Evolutionary conservation across 2,888 invertebrate species (phyloP).

Genomic region (Mimumesa dahlbomi): DNA sequence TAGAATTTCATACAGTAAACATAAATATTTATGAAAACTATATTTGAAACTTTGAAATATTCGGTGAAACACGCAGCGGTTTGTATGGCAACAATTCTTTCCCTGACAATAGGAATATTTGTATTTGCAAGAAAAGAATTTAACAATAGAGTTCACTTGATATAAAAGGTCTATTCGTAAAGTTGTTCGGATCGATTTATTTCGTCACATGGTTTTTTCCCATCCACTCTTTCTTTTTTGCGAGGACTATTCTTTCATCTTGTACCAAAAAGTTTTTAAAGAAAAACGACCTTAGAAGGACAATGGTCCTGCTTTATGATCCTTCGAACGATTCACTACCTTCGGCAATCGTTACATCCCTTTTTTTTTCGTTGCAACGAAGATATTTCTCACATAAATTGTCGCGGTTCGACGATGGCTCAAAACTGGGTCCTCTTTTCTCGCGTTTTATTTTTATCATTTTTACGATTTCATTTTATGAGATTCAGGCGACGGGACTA

Average conservation of each 20-base stretch:
- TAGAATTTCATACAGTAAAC: no score
- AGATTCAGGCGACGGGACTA: neutral
- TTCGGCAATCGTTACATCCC: neutral
- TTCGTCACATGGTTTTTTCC: neutral
- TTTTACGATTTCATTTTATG: neutral
- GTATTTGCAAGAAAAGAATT: neutral
- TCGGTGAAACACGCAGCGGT: no score
- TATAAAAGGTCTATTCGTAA: neutral
- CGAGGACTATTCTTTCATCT: neutral
- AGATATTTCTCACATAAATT: neutral
- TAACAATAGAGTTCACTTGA: neutral
- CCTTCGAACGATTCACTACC: neutral
- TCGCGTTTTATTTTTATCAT: neutral
- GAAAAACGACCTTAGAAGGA: slow-evolving; percentile 8
- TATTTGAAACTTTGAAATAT: no score
- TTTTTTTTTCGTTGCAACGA: neutral
- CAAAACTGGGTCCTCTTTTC: neutral
- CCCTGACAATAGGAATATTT: neutral
- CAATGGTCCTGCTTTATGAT: neutral
- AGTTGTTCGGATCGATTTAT: neutral
- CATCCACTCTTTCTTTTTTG: neutral
- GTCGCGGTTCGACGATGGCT: neutral
- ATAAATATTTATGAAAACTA: no score
- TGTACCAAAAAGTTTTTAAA: neutral
- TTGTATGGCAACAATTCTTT: no score